phyloP scores from a whole-genome alignment of 1,140 invertebrate species.

The Procambarus clarkii region DNA sequence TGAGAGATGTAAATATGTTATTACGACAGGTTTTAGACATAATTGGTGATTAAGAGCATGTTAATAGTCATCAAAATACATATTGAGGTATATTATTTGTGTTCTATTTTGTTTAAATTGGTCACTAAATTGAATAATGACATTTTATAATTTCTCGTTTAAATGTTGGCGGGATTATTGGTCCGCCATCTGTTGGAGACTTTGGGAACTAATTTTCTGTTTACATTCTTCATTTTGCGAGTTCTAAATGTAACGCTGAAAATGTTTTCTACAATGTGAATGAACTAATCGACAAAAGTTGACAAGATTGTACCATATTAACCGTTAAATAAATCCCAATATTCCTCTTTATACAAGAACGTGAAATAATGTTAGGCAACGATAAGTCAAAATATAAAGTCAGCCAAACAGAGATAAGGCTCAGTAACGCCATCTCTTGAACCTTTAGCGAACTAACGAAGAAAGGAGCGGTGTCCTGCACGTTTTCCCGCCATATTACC shows the following conservation, averaged over 20 bases:
- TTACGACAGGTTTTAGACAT: too few species aligned
- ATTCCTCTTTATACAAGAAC: too few species aligned
- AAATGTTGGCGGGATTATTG: conserved; percentile 34
- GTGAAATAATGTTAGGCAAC: too few species aligned
- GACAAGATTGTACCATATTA: background rate
- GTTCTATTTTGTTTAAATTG: too few species aligned
- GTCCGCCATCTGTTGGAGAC: conserved; percentile 28
- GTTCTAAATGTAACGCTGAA: conserved; percentile 3
- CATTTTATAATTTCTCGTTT: background rate
- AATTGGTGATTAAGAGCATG: too few species aligned
- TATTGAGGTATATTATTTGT: too few species aligned
- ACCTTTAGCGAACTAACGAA: conserved; percentile 39
- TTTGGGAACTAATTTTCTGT: conserved; percentile 31
- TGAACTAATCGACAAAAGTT: background rate
- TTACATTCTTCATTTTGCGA: conserved; percentile 49
- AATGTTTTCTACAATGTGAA: conserved; percentile 1
- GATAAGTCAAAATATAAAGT: background rate
- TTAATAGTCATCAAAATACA: too few species aligned
- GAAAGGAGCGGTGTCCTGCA: conserved; percentile 56
- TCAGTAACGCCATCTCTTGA: conserved; percentile 56
- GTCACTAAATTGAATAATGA: background rate
- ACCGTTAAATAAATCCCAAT: background rate
- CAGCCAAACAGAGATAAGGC: background rate
- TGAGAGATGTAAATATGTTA: too few species aligned
- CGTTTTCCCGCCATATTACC: conserved; percentile 65